phyloP scores from a whole-genome alignment of 2,797 vertebrate genomes.

The Enteromius radiatus region DNA sequence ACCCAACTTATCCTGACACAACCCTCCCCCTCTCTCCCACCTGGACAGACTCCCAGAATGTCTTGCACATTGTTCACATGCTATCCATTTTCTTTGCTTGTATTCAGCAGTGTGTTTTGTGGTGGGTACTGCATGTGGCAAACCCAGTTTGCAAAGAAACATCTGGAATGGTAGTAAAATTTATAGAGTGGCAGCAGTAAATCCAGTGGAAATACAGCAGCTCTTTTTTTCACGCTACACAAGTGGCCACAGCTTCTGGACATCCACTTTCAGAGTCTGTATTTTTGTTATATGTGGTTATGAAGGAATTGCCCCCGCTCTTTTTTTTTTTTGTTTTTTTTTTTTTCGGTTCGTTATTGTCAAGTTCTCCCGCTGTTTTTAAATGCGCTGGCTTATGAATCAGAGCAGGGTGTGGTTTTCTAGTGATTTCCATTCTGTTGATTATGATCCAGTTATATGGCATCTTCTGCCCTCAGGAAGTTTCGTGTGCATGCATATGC shows the following conservation, averaged over 20 bases:
- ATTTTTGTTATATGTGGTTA: slow-evolving; percentile 24
- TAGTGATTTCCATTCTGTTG: slow-evolving; percentile 29
- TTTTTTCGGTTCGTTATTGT: slow-evolving; percentile 43
- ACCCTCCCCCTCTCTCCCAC: slow-evolving; percentile 1
- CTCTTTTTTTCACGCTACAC: slow-evolving; percentile 14
- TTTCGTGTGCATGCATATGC: slow-evolving; percentile 15
- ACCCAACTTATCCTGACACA: slow-evolving; percentile 9
- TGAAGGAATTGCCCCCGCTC: slow-evolving; percentile 32
- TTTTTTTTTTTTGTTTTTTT: slow-evolving; percentile 30
- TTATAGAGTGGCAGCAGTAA: slow-evolving; percentile 34
- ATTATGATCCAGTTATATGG: slow-evolving; percentile 27
- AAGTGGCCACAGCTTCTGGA: slow-evolving; percentile 23
- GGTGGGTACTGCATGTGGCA: slow-evolving; percentile 6
- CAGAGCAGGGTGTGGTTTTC: slow-evolving; percentile 46
- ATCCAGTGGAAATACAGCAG: slow-evolving; percentile 1
- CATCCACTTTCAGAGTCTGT: not conserved
- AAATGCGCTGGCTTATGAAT: slow-evolving; percentile 1
- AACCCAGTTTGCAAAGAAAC: slow-evolving; percentile 40
- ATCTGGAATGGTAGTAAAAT: slow-evolving; percentile 36
- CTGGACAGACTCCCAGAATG: slow-evolving; percentile 13
- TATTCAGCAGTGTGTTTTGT: slow-evolving; percentile 18
- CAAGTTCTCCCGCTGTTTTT: slow-evolving; percentile 22
- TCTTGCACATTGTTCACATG: slow-evolving; percentile 12
- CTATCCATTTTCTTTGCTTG: slow-evolving; percentile 20
- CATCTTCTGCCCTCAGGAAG: slow-evolving; percentile 12